Percentiles rank a stretch among this genome's conserved stretches.
Evolutionary conservation across 2,797 vertebrate genomes (phyloP).

Genomic region (Podargus strigoides): DNA sequence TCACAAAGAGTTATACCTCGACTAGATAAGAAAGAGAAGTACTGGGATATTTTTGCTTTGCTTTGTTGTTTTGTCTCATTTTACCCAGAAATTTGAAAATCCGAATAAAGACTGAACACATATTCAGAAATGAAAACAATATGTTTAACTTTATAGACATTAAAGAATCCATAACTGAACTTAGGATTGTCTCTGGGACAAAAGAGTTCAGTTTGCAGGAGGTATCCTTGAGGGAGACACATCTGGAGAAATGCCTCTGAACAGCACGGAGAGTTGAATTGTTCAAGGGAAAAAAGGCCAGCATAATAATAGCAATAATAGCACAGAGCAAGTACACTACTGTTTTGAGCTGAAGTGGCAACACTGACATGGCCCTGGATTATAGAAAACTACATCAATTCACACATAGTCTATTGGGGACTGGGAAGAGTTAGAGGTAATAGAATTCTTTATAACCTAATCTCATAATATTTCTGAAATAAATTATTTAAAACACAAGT

Average conservation of each 20-base stretch:
- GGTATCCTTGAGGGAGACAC: neutral
- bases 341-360: neutral
- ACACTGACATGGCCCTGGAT: neutral
- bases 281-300: neutral
- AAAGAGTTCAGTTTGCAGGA: neutral
- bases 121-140: neutral
- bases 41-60: neutral
- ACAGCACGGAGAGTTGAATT: neutral
- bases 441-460: neutral
- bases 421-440: neutral
- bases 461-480: neutral
- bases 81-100: neutral
- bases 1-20: neutral
- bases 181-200: neutral
- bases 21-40: neutral
- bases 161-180: neutral
- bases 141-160: neutral
- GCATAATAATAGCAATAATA: neutral
- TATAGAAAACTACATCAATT: neutral
- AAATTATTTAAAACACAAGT: neutral
- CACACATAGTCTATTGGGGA: too few relatives aligned
- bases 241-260: slow-evolving; percentile 3
- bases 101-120: neutral
- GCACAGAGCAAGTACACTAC: neutral
- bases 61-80: neutral